phyloP scores from a whole-genome alignment of 1,140 invertebrate genomes.

The Tetragonula clypearis region DNA sequence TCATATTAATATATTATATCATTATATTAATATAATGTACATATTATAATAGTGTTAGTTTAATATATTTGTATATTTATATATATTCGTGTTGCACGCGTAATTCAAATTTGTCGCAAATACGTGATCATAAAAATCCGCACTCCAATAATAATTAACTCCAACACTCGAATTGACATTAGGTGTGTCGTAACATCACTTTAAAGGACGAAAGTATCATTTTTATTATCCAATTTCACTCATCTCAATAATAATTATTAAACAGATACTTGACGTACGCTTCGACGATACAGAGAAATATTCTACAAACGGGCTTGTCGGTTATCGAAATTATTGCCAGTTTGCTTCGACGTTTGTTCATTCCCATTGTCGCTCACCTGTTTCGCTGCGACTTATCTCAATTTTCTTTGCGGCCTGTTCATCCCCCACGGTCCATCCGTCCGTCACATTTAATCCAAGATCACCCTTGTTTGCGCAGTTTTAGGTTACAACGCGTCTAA shows the following conservation, averaged over 20 bases:
- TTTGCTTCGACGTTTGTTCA: not conserved
- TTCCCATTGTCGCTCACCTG: constrained; percentile 60
- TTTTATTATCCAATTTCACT: not conserved
- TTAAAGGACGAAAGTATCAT: not conserved
- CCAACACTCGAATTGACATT: too few species aligned
- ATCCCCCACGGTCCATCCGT: constrained; percentile 53
- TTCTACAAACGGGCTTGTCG: not conserved
- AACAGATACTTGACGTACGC: not conserved
- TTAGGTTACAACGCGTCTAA: constrained; percentile 80
- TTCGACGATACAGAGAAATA: not conserved
- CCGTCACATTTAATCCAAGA: constrained; percentile 78
- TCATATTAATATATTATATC: too few species aligned
- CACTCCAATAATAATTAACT: too few species aligned
- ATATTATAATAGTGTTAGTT: too few species aligned
- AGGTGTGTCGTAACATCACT: not conserved
- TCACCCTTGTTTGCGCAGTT: constrained; percentile 79
- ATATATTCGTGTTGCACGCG: too few species aligned
- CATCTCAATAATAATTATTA: not conserved
- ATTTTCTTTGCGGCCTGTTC: constrained; percentile 19
- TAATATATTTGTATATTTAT: too few species aligned
- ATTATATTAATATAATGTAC: too few species aligned
- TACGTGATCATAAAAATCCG: too few species aligned
- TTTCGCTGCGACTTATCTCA: constrained; percentile 44
- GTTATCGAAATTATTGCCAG: not conserved
- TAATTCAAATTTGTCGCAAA: too few species aligned